Base-by-base conservation (phyloP, 92 coral and sea anemone species). In the Pocillopora grandis region DNA sequence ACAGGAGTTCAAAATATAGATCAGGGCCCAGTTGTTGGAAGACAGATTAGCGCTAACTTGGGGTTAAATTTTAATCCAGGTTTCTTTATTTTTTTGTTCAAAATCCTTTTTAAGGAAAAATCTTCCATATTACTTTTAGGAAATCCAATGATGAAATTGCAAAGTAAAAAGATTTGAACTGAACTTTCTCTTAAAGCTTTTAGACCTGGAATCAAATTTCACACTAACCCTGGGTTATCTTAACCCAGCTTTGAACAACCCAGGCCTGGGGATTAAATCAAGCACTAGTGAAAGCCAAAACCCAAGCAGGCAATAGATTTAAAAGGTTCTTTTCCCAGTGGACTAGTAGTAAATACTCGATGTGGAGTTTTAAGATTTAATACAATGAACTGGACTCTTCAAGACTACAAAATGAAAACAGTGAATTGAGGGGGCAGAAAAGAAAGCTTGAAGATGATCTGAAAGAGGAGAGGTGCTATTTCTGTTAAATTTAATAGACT, bases 231-330 rank as follows among this genome's bases (percentile, higher is more conserved):
- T 27, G 27, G 27, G 27, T 27, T 27, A 27, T 27, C 27, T 27
- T 27, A 27, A 27, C 27, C 27, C 27, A 27, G 27, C 27, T 27
- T 27, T 27, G 27, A 80, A 1, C 64, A 58, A 80, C 27, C 27
- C 27, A 67, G 71, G 49, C 23, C 23, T 65, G 84, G 84, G n/a
- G 72, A 52, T 57, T 85, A 78, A 62, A 66, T 66, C 49, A 68
- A 78, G 52, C 79, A 27, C 62, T 85, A 58, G 68, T 59, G 11
- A 85, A 85, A 63, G 84, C 84, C 55, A 68, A 62, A 49, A 79
- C 77, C 21, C 35, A n/a, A 55, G 84, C 73, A 52, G 84, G 88
- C 62, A 75, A 59, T 55, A 31, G 79, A 12, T 62, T 75, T 1
- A 75, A 48, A 59, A 75, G 48, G 16, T 4, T 75, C 61, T 1